These are phyloP conservation scores for Fundulus diaphanus DNA, from an alignment of 2,797 vertebrate genomes.

Conservation along the genomic window DNA sequence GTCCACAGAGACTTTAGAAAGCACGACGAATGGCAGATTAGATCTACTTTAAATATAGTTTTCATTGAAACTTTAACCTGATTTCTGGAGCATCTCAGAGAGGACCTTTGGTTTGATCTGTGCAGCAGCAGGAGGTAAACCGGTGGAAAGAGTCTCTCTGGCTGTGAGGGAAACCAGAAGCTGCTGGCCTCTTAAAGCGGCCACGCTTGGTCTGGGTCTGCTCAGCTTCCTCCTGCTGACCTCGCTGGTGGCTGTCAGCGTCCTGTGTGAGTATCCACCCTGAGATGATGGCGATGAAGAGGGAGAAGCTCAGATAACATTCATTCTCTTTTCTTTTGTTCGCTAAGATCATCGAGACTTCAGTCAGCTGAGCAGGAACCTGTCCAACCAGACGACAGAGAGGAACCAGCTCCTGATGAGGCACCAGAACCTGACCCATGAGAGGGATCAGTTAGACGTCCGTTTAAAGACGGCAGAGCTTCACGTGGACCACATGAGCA, in stretches of 20 bases:
- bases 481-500: neutral
- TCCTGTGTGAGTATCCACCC: constrained; percentile 18
- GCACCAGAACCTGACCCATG: constrained; percentile 21
- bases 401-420: constrained; percentile 12
- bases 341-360: constrained; percentile 17
- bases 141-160: neutral
- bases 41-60: no score
- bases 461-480: constrained; percentile 1
- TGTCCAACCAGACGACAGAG: constrained; percentile 19
- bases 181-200: neutral
- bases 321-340: neutral
- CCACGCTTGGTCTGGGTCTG: constrained; percentile 8
- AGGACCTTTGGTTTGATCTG: neutral
- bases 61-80: no score
- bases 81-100: no score
- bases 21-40: no score
- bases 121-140: constrained; percentile 10
- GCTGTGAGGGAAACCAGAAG: constrained; percentile 4
- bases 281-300: neutral
- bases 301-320: neutral
- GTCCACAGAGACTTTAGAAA: no score
- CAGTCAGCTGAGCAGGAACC: constrained; percentile 6
- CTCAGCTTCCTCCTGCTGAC: constrained; percentile 23
- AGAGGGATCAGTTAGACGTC: constrained; percentile 12
- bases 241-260: constrained; percentile 1